phyloP scores from a whole-genome alignment of 2,113 vertebrate species.

The Haemorhous mexicanus region DNA sequence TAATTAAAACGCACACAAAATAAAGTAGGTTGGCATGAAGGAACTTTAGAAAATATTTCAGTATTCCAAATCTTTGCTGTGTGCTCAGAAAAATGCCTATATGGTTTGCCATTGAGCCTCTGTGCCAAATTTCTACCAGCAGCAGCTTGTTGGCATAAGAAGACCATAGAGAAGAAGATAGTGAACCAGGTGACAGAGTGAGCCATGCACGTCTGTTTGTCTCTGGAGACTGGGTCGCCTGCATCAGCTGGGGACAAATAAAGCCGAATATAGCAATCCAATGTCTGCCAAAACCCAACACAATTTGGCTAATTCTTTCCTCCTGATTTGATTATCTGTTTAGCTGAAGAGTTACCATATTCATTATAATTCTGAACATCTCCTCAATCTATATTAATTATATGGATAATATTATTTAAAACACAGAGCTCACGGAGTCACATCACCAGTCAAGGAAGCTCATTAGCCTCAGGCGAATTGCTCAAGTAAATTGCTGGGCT shows the following conservation, averaged over 20 bases:
- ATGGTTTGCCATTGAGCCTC: background rate
- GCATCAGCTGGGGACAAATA: background rate
- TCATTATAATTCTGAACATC: conserved; percentile 48
- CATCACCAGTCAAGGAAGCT: conserved; percentile 24
- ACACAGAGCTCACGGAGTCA: background rate
- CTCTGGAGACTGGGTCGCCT: background rate
- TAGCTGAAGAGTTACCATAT: conserved; percentile 28
- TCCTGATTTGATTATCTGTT: conserved; percentile 51
- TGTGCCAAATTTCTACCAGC: background rate
- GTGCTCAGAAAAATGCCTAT: background rate
- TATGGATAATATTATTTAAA: conserved; percentile 32
- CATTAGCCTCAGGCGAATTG: conserved; percentile 4
- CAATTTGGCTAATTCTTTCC: conserved; percentile 55
- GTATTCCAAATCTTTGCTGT: background rate
- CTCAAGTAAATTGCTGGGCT: background rate
- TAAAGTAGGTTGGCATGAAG: rapidly evolving
- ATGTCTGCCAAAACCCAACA: conserved; percentile 44
- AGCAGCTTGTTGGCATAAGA: background rate
- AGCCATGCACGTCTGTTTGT: background rate
- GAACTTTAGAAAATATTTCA: background rate
- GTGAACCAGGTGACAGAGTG: background rate
- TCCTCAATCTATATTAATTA: conserved; percentile 59
- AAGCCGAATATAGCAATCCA: background rate
- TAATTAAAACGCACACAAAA: background rate
- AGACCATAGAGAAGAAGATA: background rate